Evolutionary conservation across 2,888 invertebrate genomes (phyloP).

Genomic region (Helleia helle): DNA sequence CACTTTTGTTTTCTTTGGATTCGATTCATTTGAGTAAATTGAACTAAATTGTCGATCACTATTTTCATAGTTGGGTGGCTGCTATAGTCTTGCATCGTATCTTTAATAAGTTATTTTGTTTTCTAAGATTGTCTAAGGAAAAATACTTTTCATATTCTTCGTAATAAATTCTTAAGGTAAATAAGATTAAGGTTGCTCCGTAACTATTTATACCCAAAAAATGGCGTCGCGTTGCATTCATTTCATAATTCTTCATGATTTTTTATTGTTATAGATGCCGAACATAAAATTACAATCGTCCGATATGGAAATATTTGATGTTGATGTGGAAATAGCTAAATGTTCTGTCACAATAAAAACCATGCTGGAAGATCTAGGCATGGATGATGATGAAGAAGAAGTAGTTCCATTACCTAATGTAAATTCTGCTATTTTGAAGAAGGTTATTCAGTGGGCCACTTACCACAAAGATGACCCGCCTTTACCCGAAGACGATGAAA

Average conservation of each 20-base stretch:
- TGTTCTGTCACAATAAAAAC: constrained; percentile 98
- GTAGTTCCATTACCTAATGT: constrained; percentile 97
- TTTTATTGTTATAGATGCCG: constrained; percentile 82
- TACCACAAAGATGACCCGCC: constrained; percentile 97
- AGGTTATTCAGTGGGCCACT: constrained; percentile 94
- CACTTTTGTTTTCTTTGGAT: too few species aligned
- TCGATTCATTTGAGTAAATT: too few species aligned
- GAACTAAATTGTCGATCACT: too few species aligned
- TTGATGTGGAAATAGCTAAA: constrained; percentile 97
- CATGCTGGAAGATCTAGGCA: constrained; percentile 95
- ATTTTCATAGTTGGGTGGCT: too few species aligned
- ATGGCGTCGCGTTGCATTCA: constrained; percentile 2
- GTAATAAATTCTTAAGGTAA: too few species aligned
- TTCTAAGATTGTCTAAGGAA: too few species aligned
- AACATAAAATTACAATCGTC: constrained; percentile 95
- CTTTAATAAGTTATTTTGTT: too few species aligned
- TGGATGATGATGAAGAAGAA: constrained; percentile 95
- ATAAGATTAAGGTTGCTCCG: not conserved
- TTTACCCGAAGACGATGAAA: constrained; percentile 96
- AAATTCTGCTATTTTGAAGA: constrained; percentile 95
- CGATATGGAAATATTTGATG: constrained; percentile 96
- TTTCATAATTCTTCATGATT: not conserved
- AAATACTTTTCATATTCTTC: too few species aligned
- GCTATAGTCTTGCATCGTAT: too few species aligned
- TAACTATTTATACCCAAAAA: not conserved